Percentiles rank a stretch among this genome's conserved stretches.
Conservation (phyloP, 2,888 invertebrate genomes). For the Orthosia gothica region DNA sequence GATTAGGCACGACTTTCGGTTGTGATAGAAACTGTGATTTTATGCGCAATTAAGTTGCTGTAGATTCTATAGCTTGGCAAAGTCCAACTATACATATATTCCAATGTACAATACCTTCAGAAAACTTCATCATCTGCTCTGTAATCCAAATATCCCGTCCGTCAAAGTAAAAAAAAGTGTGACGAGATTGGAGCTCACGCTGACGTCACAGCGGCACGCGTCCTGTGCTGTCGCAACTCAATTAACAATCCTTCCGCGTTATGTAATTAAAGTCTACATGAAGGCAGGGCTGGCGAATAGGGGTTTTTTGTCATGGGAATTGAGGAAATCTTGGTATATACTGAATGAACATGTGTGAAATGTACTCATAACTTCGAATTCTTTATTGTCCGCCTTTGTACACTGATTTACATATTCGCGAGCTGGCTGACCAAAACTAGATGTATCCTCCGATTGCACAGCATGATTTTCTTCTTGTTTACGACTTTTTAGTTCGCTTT, state of each 20-base stretch:
- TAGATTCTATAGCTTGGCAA: too few relatives aligned
- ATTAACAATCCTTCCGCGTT: constrained; percentile 68
- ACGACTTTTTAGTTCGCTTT: too few relatives aligned
- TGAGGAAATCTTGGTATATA: background rate
- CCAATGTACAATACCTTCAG: too few relatives aligned
- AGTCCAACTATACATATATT: too few relatives aligned
- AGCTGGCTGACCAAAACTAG: too few relatives aligned
- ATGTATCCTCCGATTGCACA: too few relatives aligned
- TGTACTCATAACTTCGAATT: background rate
- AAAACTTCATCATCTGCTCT: background rate
- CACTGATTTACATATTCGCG: too few relatives aligned
- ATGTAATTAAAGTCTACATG: constrained; percentile 68
- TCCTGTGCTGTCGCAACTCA: constrained; percentile 57
- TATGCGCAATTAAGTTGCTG: too few relatives aligned
- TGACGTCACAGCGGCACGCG: constrained; percentile 55
- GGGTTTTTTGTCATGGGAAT: background rate
- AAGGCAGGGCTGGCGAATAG: constrained; percentile 51
- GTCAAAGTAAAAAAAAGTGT: constrained; percentile 42
- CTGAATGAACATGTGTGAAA: background rate
- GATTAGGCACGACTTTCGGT: too few relatives aligned
- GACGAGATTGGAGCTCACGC: constrained; percentile 46
- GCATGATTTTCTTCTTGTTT: too few relatives aligned
- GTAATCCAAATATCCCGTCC: background rate
- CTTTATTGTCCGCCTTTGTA: too few relatives aligned
- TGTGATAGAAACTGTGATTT: too few relatives aligned